Base-by-base conservation (phyloP, 92 coral and sea anemone genomes). In the Hydrozoanthus gracilis region DNA sequence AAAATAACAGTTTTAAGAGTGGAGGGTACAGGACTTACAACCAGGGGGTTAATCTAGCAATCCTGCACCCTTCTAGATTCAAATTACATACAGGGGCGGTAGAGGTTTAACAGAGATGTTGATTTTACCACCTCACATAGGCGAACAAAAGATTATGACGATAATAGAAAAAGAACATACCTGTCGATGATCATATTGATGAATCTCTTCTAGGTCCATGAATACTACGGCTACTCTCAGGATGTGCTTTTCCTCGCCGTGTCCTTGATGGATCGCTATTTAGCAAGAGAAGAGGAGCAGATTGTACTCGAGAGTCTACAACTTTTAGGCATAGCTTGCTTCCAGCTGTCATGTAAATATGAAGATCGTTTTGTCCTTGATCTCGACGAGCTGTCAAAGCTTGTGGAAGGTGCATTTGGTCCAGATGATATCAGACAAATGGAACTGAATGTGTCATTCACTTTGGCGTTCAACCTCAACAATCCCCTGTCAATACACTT, bases 301-400 rank as follows among this genome's bases (percentile, higher is more conserved):
- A 49, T 76, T 79, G 86, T 84, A 10, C 79, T 91, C 71, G 67
- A 84, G 17, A 79, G 71, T 8, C 80, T 91, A 67, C 93, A 91
- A 84, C 73, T 91, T 50, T 88, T 91, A 14, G 93, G 91, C 44
- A 86, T 91, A 73, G 89, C 86, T 2, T 84, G 91, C 45, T 87
- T 91, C 35, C 91, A 88, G 49, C 66, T 91, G 20, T 76, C 93
- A 58, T 91, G 93, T 17, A 91, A 91, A 66, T 91, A 84, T 86
- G 93, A 91, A 67, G 93, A 91, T 46, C 91, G 93, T 52, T 91
- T 91, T 64, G 93, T 91, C 49, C 93, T 90, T 5, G 79, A 83
- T 14, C 76, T 79, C 56, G 70, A 77, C 39, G 91, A 91, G 6
- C 47, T 91, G 27, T 84, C 89, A 17, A 50, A 67, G 77, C 73